Evolutionary conservation across 1,140 invertebrate species (phyloP).

Genomic region (Scaptomyza montana): DNA sequence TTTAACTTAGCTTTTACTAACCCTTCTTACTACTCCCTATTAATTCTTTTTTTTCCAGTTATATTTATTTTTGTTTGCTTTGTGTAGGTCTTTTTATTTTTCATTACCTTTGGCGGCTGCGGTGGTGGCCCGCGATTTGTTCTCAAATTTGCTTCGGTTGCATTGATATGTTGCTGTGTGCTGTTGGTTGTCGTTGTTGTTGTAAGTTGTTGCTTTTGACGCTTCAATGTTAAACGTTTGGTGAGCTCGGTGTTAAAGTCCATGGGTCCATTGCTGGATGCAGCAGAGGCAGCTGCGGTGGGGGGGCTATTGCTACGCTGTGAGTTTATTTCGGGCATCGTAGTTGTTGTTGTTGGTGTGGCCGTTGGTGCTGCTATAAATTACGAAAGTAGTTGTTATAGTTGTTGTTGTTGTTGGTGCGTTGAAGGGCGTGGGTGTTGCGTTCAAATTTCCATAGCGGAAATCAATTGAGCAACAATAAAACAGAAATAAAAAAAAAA

Average conservation of each 20-base stretch:
- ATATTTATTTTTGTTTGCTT: conserved; percentile 22
- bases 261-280: conserved; percentile 74
- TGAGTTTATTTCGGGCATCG: conserved; percentile 41
- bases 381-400: conserved; percentile 17
- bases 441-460: conserved; percentile 51
- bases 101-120: conserved; percentile 78
- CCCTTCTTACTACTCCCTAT: too few relatives aligned
- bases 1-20: too few relatives aligned
- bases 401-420: conserved; percentile 3
- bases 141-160: conserved; percentile 82
- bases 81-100: conserved; percentile 39
- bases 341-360: conserved; percentile 30
- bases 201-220: conserved; percentile 73
- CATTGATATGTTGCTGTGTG: conserved; percentile 71
- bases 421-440: conserved; percentile 44
- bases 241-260: conserved; percentile 82
- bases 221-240: conserved; percentile 82
- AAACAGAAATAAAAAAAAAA: background rate
- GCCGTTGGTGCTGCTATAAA: conserved; percentile 17
- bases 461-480: conserved; percentile 63
- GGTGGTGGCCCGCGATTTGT: conserved; percentile 83
- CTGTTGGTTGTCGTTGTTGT: conserved; percentile 34
- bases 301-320: conserved; percentile 70
- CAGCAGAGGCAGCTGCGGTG: conserved; percentile 13
- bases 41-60: too few relatives aligned